Percentiles rank a stretch among this genome's conserved stretches.
Conservation (phyloP, 2,113 vertebrate species). For the Paratilapia polleni region DNA sequence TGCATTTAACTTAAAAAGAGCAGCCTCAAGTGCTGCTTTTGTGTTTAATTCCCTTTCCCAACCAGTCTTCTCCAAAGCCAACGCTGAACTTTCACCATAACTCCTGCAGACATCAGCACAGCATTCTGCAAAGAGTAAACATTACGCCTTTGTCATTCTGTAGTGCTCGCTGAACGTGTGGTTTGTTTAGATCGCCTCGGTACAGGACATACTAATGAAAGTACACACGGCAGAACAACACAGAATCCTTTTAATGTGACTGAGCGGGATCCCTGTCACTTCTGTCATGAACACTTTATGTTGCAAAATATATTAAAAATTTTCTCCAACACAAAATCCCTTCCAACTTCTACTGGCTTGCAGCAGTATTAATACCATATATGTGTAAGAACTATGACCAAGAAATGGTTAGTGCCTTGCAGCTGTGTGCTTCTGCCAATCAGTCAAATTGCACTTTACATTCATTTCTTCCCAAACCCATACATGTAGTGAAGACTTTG, state of each 20-base stretch:
- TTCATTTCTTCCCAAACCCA: not conserved
- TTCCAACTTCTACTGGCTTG: not conserved
- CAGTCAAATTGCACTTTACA: not conserved
- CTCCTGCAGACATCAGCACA: not conserved
- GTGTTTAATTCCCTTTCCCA: not conserved
- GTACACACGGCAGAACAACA: not conserved
- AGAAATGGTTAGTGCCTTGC: not conserved
- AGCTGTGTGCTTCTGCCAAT: not conserved
- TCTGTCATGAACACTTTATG: not conserved
- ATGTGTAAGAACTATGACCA: not conserved
- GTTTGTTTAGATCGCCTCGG: not conserved
- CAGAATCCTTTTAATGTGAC: not conserved
- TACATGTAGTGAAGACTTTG: not conserved
- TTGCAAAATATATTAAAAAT: not conserved
- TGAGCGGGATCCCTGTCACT: not conserved
- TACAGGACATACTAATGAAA: not conserved
- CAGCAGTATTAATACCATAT: not conserved
- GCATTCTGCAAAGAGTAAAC: not conserved
- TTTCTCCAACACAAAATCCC: not conserved
- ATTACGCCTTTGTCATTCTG: not conserved
- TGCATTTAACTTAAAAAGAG: not conserved
- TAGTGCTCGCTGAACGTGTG: not conserved
- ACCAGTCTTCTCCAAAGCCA: not conserved
- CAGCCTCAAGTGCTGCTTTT: not conserved
- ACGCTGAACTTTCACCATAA: not conserved